Base-by-base conservation (phyloP, 2,888 invertebrate genomes). In the Parnassius orleans region DNA sequence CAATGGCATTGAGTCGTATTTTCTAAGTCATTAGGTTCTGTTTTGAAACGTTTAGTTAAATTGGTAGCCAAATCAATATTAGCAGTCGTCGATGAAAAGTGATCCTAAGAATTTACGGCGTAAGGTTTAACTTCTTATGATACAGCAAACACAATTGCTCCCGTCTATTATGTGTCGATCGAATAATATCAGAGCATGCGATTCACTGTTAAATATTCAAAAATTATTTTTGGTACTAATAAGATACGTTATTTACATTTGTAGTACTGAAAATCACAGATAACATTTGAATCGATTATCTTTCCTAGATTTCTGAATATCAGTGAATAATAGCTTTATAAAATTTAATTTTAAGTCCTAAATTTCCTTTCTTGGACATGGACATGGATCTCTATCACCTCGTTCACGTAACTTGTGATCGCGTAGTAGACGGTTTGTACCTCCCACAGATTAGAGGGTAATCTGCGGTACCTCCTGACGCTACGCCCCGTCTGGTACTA, bases 191-290 rank as follows among this genome's bases (percentile, higher is more conserved):
- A 64, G 61, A 53, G 66, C 66, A 64, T 66, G 66, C 58, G 64
- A 68, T 62, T 67, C 63, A 65, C 53, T 67, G 75, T 77, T 73
- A 75, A 78, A 73, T 74, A 78, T 78, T 77, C 74, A 77, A 71
- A 75, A 76, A 76, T 76, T 75, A 77, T 77, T 76, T 72, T 68
- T 66, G 64, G 65, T 33, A 33, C 33, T 5, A 33, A 33, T 33
- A 33, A 50, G 15, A n/a, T 10, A 50, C 50, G 14, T 50, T 10
- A 15, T 51, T 52, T 62, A 65, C 65, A 71, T 67, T 24, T 12
- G 12, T 52, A 19, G 19, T 19, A 12, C 7, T 12, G 11, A 24
- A 15, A 3, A 14, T 3, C 10, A 50, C 50, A 15, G 10, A 10
- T 15, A 3, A 9, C 19, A 14, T 15, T 50, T 15, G 10, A 48